Percentiles rank a stretch among this genome's conserved stretches.
Evolutionary conservation across 2,888 invertebrate genomes (phyloP).

Genomic region (Idaea dimidiata): DNA sequence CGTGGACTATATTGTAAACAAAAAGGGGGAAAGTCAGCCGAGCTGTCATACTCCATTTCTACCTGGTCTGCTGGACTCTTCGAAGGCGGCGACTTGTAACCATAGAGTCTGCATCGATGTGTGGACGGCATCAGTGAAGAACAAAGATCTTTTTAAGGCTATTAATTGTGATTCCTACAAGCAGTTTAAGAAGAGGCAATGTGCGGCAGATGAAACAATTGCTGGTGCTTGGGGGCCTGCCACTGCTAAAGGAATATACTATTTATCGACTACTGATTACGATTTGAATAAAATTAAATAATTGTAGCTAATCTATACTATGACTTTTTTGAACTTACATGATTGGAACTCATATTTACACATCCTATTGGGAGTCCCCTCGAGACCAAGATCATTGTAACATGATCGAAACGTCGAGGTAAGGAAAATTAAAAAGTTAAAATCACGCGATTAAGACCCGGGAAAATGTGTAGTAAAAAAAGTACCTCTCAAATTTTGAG

Average conservation of each 20-base stretch:
- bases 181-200: constrained; percentile 35
- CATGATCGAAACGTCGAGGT: too few relatives aligned
- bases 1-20: constrained; percentile 72
- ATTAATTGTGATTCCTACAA: constrained; percentile 42
- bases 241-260: constrained; percentile 49
- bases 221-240: constrained; percentile 57
- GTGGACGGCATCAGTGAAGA: constrained; percentile 47
- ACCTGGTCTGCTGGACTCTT: constrained; percentile 49
- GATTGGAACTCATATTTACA: too few relatives aligned
- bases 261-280: constrained; percentile 43
- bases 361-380: too few relatives aligned
- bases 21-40: constrained; percentile 74
- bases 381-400: too few relatives aligned
- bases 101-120: constrained; percentile 52
- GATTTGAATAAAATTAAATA: constrained; percentile 14
- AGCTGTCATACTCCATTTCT: constrained; percentile 60
- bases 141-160: constrained; percentile 45
- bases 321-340: too few relatives aligned
- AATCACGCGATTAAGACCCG: too few relatives aligned
- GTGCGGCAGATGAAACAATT: constrained; percentile 39
- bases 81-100: constrained; percentile 54
- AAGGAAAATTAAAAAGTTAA: too few relatives aligned
- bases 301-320: background rate
- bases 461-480: too few relatives aligned
- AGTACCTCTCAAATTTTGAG: too few relatives aligned